Base-by-base conservation (phyloP, 2,113 vertebrate genomes). In the Psephotus haematonotus region DNA sequence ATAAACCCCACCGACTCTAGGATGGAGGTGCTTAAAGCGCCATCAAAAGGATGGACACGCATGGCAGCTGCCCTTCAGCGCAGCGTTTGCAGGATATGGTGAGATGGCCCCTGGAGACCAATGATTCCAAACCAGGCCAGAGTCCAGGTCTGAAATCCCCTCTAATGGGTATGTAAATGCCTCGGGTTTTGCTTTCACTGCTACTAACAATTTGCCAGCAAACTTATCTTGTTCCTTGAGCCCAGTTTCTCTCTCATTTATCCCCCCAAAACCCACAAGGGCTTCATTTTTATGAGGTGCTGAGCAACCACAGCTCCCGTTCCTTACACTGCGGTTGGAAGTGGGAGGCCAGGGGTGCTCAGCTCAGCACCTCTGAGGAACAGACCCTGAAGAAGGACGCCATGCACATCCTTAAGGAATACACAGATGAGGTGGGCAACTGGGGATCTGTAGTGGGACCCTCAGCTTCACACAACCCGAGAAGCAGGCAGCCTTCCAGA, bases 271-370 rank as follows among this genome's bases (percentile, higher is more conserved):
- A 81, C 17, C 8, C 28, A 57, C 60, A 52, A 60, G 49, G 79
- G 55, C 17, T 80, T 67, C 53, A 16, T 35, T 92, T 90, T 78
- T 63, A 46, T 6, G 80, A 94, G 82, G 94, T 90, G 94, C 90
- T 72, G 90, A 86, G 92, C 84, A 79, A 88, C 87, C 84, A 47
- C 93, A 95, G 82, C 85, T 94, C 90, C 92, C 65, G 87, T 6
- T 89, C 35, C 4, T 60, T 1, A 4, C 31, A 0, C 64, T 89
- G 86, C 8, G 83, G 79, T 55, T 13, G 59, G 33, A 74, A 68
- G 23, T 6, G 39, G 55, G 47, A 70, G 72, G 57, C 59, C 50
- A 70, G 63, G 68, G 90, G 64, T 31, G 81, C 86, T 53, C 57
- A 17, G 82, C 82, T 76, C 78, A 25, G 92, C 85, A 72, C 78